Conservation (phyloP, 92 coral and sea anemone genomes). For the Zoanthus solanderi region DNA sequence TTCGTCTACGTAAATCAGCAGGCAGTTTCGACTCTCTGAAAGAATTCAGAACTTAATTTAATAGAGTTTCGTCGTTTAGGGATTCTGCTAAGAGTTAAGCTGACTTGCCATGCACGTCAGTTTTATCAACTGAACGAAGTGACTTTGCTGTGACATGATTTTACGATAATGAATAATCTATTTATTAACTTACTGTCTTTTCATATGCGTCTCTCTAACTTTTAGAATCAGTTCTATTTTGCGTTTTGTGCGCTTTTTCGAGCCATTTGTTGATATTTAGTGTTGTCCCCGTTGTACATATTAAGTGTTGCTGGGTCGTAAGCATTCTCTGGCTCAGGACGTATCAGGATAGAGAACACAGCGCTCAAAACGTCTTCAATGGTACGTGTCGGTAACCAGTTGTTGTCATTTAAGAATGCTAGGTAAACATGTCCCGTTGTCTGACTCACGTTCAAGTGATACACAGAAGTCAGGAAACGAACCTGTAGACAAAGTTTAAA, state of each 20-base stretch:
- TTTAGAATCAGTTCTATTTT: background rate
- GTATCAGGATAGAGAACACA: constrained; percentile 74
- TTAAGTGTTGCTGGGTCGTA: constrained; percentile 65
- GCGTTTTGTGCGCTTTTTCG: constrained; percentile 63
- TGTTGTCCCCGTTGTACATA: constrained; percentile 37
- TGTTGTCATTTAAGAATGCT: constrained; percentile 66
- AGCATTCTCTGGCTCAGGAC: constrained; percentile 75
- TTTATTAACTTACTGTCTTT: no score
- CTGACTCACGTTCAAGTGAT: constrained; percentile 82
- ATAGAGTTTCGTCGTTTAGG: no score
- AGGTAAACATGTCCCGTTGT: constrained; percentile 85
- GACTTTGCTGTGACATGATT: no score
- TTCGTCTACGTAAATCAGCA: no score
- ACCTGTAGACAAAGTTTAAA: constrained; percentile 44
- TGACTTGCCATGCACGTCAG: no score
- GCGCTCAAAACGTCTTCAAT: constrained; percentile 78
- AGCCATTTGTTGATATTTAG: constrained; percentile 64
- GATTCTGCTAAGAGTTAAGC: no score
- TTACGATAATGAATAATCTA: no score
- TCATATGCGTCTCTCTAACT: no score
- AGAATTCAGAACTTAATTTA: no score
- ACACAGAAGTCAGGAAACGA: constrained; percentile 76
- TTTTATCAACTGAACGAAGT: no score
- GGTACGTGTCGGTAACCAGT: constrained; percentile 85
- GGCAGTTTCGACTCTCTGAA: no score